Base-by-base conservation (phyloP, 2,797 vertebrate species). In the Australoheros facetus region DNA sequence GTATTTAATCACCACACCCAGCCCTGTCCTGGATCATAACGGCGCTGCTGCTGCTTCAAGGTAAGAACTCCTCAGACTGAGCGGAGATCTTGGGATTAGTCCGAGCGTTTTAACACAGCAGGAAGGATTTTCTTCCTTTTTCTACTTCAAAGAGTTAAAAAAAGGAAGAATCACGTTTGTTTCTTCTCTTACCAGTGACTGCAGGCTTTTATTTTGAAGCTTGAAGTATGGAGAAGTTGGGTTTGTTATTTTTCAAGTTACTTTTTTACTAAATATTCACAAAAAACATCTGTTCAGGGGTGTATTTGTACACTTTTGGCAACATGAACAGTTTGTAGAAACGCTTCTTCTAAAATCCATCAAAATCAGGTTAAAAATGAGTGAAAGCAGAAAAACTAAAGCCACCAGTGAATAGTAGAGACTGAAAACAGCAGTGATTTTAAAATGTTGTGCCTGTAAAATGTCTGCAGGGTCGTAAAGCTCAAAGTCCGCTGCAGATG, bases 1-100 rank as follows among this genome's bases (percentile, higher is more conserved):
- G 74, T 92, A 88, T 90, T 92, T 93, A 92, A 93, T 79, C 73
- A 79, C 89, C 92, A 88, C 93, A 88, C 93, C 93, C 92, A 60
- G 56, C 16, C 53, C 69, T 0, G 51, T 77, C 57, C 75, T 6
- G 78, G 84, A 32, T 78, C 86, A 88, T 84, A 91, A 85, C 88
- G 71, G 84, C 82, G 72, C 86, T 87, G 79, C 83, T 84, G 78
- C 73, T 81, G 79, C 77, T 53, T 56, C 73, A 85, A 87, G 92
- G 92, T 90, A 92, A 88, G 90, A 74, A 37, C n/a, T 10, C 42
- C 19, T 69, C 42, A 28, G 62, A 30, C 5, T 17, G 62, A 48
- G 39, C 3, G 3, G 2, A 0, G 39, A 28, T 1, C 7, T 60
- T 5, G 3, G 17, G 56, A 58, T 28, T 53, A 53, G 26, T 66